Conservation (phyloP, 2,888 invertebrate genomes). For the Lepidocyrtoides sp. region DNA sequence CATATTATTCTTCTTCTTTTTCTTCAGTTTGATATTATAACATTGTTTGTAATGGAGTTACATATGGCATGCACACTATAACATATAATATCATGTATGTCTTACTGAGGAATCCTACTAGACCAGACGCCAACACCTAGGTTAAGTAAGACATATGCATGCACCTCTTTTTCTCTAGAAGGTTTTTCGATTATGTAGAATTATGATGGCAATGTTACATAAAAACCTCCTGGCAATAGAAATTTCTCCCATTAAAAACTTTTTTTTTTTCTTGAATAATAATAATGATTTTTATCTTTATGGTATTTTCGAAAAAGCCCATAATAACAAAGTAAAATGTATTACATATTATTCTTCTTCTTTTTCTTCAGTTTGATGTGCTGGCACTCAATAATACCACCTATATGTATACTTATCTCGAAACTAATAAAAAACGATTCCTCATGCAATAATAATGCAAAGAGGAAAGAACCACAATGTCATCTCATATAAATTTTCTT, state of each 20-base stretch:
- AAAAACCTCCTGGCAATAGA: slow-evolving; percentile 1
- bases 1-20: too few species aligned
- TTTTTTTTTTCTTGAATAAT: neutral
- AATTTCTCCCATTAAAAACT: slow-evolving; percentile 42
- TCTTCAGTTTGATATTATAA: too few species aligned
- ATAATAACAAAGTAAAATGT: neutral
- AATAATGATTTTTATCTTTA: slow-evolving; percentile 36
- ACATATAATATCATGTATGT: too few species aligned
- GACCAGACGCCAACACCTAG: neutral
- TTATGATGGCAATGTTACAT: neutral
- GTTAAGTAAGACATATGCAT: too few species aligned
- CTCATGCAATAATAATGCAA: neutral
- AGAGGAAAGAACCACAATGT: neutral
- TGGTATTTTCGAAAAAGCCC: neutral
- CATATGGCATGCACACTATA: too few species aligned
- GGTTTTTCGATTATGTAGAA: neutral
- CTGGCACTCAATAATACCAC: too few species aligned
- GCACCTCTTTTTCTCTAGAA: too few species aligned
- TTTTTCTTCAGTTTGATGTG: too few species aligned
- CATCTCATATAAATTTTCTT: slow-evolving; percentile 29
- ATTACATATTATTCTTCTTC: neutral
- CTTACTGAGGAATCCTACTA: too few species aligned
- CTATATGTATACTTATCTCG: neutral
- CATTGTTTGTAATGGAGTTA: neutral
- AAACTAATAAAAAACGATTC: neutral